A percentile compares a stretch with the other conserved stretches of the same genome.
Evolutionary conservation across 2,797 vertebrate genomes (phyloP).

Genomic region (Gadopsis bispinosus): DNA sequence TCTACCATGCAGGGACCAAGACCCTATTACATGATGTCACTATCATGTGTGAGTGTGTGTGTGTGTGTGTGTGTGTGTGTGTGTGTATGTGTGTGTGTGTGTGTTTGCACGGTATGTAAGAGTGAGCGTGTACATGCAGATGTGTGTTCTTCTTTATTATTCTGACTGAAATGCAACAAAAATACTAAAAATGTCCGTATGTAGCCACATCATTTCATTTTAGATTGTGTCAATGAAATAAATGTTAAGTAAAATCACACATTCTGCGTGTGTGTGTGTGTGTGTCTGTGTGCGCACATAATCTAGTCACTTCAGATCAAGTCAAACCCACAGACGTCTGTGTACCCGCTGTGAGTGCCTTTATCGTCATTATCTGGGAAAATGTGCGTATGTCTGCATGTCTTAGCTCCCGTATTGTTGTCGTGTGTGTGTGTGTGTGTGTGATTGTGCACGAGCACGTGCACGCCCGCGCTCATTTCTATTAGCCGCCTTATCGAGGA

Average conservation of each 20-base stretch:
- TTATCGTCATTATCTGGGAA: conserved; percentile 75
- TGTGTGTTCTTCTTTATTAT: conserved; percentile 25
- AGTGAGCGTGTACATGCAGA: conserved; percentile 14
- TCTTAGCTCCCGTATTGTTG: conserved; percentile 50
- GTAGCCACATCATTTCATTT: conserved; percentile 12
- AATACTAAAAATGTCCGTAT: background rate
- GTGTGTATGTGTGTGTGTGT: conserved; percentile 18
- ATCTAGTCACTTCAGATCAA: conserved; percentile 41
- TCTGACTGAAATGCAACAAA: conserved; percentile 4
- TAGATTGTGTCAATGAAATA: conserved; percentile 27
- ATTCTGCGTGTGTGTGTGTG: conserved; percentile 8
- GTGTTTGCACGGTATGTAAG: conserved; percentile 2
- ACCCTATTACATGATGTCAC: conserved; percentile 39
- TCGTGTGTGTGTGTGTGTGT: conserved; percentile 22
- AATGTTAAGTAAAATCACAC: conserved; percentile 36
- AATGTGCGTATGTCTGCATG: conserved; percentile 78
- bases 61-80: conserved; percentile 20
- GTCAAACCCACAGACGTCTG: conserved; percentile 52
- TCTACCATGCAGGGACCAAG: conserved; percentile 31
- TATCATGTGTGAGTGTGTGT: conserved; percentile 21
- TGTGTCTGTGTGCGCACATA: conserved; percentile 9
- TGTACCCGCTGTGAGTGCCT: conserved; percentile 44
- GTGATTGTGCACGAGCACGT: conserved; percentile 25
- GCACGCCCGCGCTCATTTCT: conserved; percentile 67
- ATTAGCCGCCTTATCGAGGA: conserved; percentile 81